A percentile compares a stretch with the other conserved stretches of the same genome.
These are phyloP conservation scores for Prunella strophiata DNA, from an alignment of 2,797 vertebrate species.

Conservation along the genomic window DNA sequence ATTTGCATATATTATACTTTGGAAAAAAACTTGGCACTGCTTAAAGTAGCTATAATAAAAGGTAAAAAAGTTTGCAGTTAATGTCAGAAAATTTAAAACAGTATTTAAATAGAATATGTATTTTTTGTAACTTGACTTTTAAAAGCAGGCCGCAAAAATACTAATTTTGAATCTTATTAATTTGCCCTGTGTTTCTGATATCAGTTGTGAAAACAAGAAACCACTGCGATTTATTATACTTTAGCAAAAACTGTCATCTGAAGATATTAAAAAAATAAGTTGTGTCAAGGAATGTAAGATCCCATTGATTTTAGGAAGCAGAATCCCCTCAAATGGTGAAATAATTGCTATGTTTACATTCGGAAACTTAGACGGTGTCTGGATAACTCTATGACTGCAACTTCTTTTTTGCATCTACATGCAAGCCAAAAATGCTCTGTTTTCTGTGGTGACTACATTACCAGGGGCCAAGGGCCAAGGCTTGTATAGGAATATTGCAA, in stretches of 20 bases:
- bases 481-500: background rate
- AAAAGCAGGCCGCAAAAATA: background rate
- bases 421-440: background rate
- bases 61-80: background rate
- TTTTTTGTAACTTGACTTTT: background rate
- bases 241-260: background rate
- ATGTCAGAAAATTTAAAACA: background rate
- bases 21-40: background rate
- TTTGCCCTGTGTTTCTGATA: background rate
- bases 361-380: background rate
- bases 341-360: background rate
- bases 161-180: background rate
- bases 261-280: background rate
- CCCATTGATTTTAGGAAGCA: constrained; percentile 2
- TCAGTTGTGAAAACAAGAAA: background rate
- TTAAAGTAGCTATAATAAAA: background rate
- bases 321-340: background rate
- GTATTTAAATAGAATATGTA: background rate
- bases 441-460: background rate
- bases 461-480: background rate
- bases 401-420: background rate
- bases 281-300: background rate
- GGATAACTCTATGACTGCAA: background rate
- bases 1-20: background rate
- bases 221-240: background rate